These are phyloP conservation scores for Pelobates fuscus DNA, from an alignment of 2,113 vertebrate species.

Conservation along the genomic window DNA sequence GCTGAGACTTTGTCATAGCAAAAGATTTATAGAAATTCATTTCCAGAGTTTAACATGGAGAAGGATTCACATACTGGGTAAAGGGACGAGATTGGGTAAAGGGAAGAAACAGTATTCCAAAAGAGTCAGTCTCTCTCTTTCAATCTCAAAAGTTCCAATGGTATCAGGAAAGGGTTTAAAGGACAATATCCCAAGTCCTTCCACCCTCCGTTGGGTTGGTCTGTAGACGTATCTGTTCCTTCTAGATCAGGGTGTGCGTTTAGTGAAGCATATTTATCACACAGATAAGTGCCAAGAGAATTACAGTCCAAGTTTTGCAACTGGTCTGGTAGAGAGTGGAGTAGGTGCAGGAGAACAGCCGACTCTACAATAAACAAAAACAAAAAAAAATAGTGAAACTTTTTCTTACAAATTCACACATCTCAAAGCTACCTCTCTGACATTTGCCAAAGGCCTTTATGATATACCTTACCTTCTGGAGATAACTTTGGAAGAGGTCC, in stretches of 20 bases:
- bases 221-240: neutral
- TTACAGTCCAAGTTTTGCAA: slow-evolving; percentile 53
- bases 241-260: neutral
- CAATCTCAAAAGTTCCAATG: slow-evolving; percentile 56
- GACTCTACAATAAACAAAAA: slow-evolving; percentile 52
- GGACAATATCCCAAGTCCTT: slow-evolving; percentile 58
- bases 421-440: no score
- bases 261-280: slow-evolving; percentile 41
- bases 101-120: no score
- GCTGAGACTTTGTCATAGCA: no score
- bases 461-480: slow-evolving; percentile 55
- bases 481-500: slow-evolving; percentile 55
- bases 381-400: neutral
- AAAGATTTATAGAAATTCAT: no score
- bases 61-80: neutral
- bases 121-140: neutral
- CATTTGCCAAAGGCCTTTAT: no score
- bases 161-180: slow-evolving; percentile 62
- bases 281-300: slow-evolving; percentile 48
- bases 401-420: no score
- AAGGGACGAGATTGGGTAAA: neutral
- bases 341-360: slow-evolving; percentile 60
- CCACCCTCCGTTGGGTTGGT: slow-evolving; percentile 34
- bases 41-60: no score
- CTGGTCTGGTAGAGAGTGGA: slow-evolving; percentile 58